Base-by-base conservation (phyloP, 1,140 invertebrate species). In the Tetraneura akinire region DNA sequence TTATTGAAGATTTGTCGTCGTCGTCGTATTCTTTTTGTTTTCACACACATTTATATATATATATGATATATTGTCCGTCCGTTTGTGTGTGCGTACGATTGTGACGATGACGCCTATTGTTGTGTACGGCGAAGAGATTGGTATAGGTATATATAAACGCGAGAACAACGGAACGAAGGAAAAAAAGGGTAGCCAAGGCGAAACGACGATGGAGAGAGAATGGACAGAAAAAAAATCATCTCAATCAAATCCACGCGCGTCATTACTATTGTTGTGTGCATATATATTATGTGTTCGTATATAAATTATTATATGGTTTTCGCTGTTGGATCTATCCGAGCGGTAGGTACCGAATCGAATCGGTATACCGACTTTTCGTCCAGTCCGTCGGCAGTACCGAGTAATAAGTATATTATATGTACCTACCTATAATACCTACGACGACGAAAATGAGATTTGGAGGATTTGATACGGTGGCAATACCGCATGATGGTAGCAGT, bases 161-260 rank as follows among this genome's bases (percentile, higher is more conserved):
- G 68, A 51, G 68, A 51, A 71, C 66, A 70, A 70, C 66, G 23
- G 23, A 70, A 70, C 66, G 16, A 70, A 11, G 26, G 26, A 51
- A 71, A 78, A 76, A 78, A 78, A 78, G 74, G 74, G 74, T 78
- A 78, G 74, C 42, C 55, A 60, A 78, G 74, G 74, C 55, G 32
- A 60, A 71, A 71, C 68, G 23, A 21, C 68, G 49, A 71, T 51
- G 68, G 51, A 71, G 21, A 68, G 42, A 16, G 14, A 47, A 26
- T 13, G 26, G n/a, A 68, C 18, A n/a, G 9, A 55, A 55, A 74
- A 78, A 78, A 78, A 51, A 71, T 71, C 45, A 29, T 71, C 68
- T 71, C 68, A 71, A 71, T 71, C 68, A 71, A 78, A 62, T 78
- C 74, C 53, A 76, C 53, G 53, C 32, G 53, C 73, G 53, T 76